A percentile compares a stretch with the other conserved stretches of the same genome.
These are phyloP conservation scores for Phrynocephalus forsythii DNA, from an alignment of 2,797 vertebrate genomes.

Conservation along the genomic window DNA sequence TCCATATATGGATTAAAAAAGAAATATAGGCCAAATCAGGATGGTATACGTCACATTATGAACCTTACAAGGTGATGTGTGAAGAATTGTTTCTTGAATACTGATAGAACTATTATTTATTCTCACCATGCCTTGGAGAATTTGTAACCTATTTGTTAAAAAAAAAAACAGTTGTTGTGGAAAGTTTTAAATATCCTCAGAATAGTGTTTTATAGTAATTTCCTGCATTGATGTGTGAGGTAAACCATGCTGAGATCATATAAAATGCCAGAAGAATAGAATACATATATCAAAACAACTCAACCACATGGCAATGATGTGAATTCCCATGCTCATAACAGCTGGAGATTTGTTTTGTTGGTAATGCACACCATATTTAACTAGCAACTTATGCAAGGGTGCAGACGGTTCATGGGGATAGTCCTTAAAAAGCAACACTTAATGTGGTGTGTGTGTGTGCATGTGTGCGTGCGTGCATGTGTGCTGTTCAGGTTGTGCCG, in stretches of 20 bases:
- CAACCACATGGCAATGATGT: background rate
- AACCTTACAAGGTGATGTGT: too few relatives aligned
- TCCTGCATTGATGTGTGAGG: background rate
- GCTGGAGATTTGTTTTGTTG: background rate
- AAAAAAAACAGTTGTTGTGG: background rate
- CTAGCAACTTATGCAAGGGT: background rate
- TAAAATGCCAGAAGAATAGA: background rate
- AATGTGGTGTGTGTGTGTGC: too few relatives aligned
- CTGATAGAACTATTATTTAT: background rate
- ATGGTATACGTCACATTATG: too few relatives aligned
- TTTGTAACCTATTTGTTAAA: background rate
- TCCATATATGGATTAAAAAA: too few relatives aligned
- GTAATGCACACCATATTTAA: background rate
- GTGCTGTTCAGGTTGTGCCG: background rate
- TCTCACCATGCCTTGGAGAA: background rate
- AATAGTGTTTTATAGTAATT: background rate
- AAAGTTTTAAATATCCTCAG: background rate
- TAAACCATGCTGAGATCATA: background rate
- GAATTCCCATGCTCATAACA: background rate
- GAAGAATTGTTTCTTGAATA: background rate
- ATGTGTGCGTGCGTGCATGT: too few relatives aligned
- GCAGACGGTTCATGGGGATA: background rate
- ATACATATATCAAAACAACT: background rate
- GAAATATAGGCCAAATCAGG: too few relatives aligned
- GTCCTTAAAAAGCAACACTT: background rate